Conservation (phyloP, 2,113 vertebrate species). For the Puma concolor region DNA sequence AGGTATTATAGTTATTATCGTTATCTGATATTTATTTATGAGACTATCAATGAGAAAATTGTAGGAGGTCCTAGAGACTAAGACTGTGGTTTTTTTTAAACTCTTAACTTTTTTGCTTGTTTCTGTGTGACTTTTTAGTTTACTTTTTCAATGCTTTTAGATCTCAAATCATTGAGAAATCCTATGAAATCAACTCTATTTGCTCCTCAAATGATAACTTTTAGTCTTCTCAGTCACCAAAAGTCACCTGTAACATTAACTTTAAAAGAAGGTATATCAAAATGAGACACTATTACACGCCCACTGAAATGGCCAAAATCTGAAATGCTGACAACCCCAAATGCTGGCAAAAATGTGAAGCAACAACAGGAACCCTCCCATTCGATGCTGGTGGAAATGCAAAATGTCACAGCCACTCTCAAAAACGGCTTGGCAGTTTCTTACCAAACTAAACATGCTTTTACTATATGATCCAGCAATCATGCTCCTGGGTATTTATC, state of each 20-base stretch:
- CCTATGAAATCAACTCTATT: not conserved
- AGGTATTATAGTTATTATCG: not conserved
- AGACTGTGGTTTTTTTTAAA: not conserved
- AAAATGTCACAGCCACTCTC: not conserved
- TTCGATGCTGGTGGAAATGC: not conserved
- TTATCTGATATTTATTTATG: not conserved
- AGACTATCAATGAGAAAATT: not conserved
- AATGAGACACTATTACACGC: not conserved
- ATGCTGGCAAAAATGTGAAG: not conserved
- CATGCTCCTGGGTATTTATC: not conserved
- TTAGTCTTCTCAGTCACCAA: not conserved
- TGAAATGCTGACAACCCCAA: not conserved
- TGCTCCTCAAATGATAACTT: not conserved
- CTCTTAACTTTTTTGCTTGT: not conserved
- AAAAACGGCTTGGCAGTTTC: not conserved
- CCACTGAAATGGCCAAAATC: not conserved
- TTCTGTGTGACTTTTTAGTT: not conserved
- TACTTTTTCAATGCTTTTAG: not conserved
- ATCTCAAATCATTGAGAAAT: not conserved
- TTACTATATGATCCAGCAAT: not conserved
- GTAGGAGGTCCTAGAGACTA: not conserved
- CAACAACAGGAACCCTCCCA: not conserved
- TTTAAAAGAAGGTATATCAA: not conserved
- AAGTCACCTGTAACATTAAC: not conserved
- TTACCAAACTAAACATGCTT: not conserved